Evolutionary conservation across 2,113 vertebrate genomes (phyloP), one percentile per base, ranked within the genome.

Genomic region (Lutjanus erythropterus): DNA sequence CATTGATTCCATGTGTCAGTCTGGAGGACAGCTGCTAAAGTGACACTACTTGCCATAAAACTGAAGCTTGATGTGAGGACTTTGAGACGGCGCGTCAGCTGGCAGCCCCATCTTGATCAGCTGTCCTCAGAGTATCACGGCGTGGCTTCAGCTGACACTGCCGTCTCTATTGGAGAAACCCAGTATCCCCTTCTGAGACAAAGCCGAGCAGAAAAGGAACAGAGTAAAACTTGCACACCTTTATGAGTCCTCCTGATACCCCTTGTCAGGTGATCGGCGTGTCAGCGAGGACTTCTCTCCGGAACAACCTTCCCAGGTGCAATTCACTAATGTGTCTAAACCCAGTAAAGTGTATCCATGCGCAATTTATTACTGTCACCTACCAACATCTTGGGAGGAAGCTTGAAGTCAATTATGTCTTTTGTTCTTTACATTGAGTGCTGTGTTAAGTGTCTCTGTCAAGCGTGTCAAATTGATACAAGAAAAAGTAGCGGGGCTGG

Each of bases 301-400:
- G 71, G 78, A 89, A 84, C 81, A 81, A 52, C 70, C 67, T 59
- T 90, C 86, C 87, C 88, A 86, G 78, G 93, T 92, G 92, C 62
- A 74, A 86, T 79, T 71, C 77, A 50, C 76, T 81, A 80, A 84
- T 75, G 76, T 80, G 87, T 74, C 78, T 44, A 65, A 84, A 88
- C 68, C 58, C 79, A 83, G 67, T 46, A 81, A 78, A 85, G 89
- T 88, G 89, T 85, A 92, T 85, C 84, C 71, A 69, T 39, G 75
- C 58, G 82, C 75, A 84, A 84, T 89, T 75, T 88, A 89, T 91
- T 89, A 83, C 80, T 89, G 92, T 91, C 92, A 89, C 52, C 76
- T 41, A 47, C 47, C 44, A 76, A 75, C 80, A 79, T 82, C 83
- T 64, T 71, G 84, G 89, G 86, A 75, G 50, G 75, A 81, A 35